Percentiles rank a stretch among this genome's conserved stretches.
These are phyloP conservation scores for Lepidostoma basale DNA, from an alignment of 1,140 invertebrate species.

Conservation along the genomic window DNA sequence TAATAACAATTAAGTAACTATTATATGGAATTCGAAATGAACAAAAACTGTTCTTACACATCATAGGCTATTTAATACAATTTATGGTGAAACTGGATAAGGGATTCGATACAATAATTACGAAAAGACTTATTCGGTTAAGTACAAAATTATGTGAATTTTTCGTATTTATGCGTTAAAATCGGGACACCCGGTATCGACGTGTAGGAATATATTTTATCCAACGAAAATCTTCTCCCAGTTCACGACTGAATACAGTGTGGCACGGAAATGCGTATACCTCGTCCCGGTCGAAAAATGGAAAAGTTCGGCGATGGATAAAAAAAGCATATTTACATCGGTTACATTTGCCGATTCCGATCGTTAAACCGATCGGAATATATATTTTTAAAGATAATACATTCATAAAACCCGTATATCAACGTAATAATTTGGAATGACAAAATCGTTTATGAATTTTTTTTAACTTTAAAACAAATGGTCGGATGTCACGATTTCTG, in stretches of 20 bases:
- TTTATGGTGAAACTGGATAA: background rate
- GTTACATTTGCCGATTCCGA: too few species aligned
- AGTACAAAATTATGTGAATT: conserved; percentile 13
- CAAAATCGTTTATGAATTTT: too few species aligned
- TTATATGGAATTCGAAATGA: conserved; percentile 25
- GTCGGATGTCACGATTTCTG: conserved; percentile 17
- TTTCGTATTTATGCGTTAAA: conserved; percentile 5
- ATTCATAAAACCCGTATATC: background rate
- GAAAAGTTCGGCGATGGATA: too few species aligned
- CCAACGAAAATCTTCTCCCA: too few species aligned
- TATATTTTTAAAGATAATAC: too few species aligned
- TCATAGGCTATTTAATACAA: background rate
- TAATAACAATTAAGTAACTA: conserved; percentile 22
- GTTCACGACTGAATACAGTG: too few species aligned
- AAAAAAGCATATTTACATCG: too few species aligned
- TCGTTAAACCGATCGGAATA: too few species aligned
- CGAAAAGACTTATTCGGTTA: conserved; percentile 3
- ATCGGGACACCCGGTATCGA: conserved; percentile 13
- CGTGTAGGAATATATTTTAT: too few species aligned
- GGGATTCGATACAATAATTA: background rate
- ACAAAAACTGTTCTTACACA: background rate
- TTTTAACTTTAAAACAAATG: too few species aligned
- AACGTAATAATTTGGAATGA: conserved; percentile 7
- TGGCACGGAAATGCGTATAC: too few species aligned
- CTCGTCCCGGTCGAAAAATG: too few species aligned